Percentiles rank a stretch among this genome's conserved stretches.
These are phyloP conservation scores for Drosophila repletoides DNA, from an alignment of 1,140 invertebrate species.

Conservation along the genomic window DNA sequence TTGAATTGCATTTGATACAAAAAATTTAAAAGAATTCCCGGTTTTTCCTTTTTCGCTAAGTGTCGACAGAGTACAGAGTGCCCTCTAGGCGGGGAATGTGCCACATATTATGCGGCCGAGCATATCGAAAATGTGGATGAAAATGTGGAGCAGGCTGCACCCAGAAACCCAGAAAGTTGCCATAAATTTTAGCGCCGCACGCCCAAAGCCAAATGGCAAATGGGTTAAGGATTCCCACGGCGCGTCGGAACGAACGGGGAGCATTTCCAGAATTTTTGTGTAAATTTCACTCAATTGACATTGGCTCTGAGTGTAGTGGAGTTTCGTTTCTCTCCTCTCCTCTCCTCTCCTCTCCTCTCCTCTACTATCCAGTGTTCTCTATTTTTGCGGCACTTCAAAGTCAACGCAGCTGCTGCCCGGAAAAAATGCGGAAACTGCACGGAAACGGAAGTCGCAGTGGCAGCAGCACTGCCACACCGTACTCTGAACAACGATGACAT, in stretches of 20 bases:
- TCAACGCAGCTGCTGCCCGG: constrained; percentile 72
- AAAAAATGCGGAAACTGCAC: constrained; percentile 74
- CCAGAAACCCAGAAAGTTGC: constrained; percentile 62
- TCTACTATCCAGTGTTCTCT: too few species aligned
- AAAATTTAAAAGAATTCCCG: too few species aligned
- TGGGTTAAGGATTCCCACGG: constrained; percentile 35
- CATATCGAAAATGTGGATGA: constrained; percentile 38
- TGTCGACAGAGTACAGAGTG: too few species aligned
- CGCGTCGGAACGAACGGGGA: not conserved
- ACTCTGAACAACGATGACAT: constrained; percentile 18
- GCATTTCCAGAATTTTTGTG: constrained; percentile 49
- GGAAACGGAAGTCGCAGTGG: constrained; percentile 79
- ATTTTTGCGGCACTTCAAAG: constrained; percentile 68
- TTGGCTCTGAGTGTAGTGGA: constrained; percentile 30
- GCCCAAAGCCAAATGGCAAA: constrained; percentile 54
- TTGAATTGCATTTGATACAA: too few species aligned
- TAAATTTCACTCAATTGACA: constrained; percentile 78
- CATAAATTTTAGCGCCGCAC: constrained; percentile 64
- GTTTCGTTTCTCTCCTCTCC: too few species aligned
- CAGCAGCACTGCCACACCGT: constrained; percentile 37
- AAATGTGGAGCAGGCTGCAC: constrained; percentile 32
- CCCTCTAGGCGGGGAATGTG: constrained; percentile 56
- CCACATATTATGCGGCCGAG: constrained; percentile 66
- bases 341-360: too few species aligned
- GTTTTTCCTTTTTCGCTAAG: too few species aligned